A percentile compares a stretch with the other conserved stretches of the same genome.
Evolutionary conservation across 2,888 invertebrate species (phyloP).

Genomic region (Lampropteryx suffumata): DNA sequence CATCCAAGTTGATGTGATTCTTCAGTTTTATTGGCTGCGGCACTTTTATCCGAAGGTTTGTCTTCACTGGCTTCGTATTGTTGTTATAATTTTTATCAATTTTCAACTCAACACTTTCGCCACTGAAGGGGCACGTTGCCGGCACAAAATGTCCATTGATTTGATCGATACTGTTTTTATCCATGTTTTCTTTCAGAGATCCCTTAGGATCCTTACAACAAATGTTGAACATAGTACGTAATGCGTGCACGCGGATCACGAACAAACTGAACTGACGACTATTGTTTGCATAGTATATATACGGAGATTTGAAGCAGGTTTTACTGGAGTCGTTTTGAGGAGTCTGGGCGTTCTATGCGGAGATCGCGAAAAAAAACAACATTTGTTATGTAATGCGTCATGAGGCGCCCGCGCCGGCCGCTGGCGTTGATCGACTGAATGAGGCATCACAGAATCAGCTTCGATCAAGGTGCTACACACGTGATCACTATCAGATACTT

Average conservation of each 20-base stretch:
- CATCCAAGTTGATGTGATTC: constrained; percentile 55
- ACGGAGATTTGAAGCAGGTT: constrained; percentile 53
- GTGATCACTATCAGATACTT: constrained; percentile 43
- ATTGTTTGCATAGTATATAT: constrained; percentile 61
- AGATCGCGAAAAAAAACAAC: constrained; percentile 60
- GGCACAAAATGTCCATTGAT: constrained; percentile 51
- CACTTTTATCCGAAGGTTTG: constrained; percentile 64
- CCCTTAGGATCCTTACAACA: constrained; percentile 45
- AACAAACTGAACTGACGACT: constrained; percentile 46
- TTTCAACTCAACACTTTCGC: constrained; percentile 54
- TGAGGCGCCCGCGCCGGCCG: constrained; percentile 43
- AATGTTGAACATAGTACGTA: constrained; percentile 47
- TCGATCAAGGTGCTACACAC: constrained; percentile 39
- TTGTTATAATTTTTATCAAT: constrained; percentile 45
- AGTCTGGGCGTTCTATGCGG: constrained; percentile 44
- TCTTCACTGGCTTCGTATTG: constrained; percentile 49
- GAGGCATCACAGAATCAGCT: constrained; percentile 41
- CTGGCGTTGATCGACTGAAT: constrained; percentile 33
- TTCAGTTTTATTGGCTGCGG: constrained; percentile 66
- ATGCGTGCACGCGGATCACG: constrained; percentile 34
- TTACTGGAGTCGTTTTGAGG: constrained; percentile 44
- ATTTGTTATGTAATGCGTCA: constrained; percentile 42
- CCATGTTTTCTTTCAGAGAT: constrained; percentile 37
- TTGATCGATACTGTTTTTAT: constrained; percentile 52
- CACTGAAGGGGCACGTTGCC: constrained; percentile 59